phyloP scores from a whole-genome alignment of 2,113 vertebrate genomes.

The Promerops cafer region DNA sequence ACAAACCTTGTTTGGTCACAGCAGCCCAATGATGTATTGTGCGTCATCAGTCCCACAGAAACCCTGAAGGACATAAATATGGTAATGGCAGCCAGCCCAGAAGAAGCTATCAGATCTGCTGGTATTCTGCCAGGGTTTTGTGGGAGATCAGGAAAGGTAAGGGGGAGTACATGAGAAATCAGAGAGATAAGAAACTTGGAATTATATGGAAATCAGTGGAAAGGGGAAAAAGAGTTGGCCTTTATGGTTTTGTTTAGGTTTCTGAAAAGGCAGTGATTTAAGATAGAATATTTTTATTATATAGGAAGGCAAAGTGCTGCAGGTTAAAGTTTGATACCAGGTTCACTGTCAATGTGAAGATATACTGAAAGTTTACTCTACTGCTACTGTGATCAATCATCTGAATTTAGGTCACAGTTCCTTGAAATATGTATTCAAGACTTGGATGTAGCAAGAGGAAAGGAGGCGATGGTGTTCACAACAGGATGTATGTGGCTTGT shows the following conservation, averaged over 20 bases:
- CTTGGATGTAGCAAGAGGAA: not conserved
- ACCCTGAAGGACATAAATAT: conserved; percentile 25
- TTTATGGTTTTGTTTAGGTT: not conserved
- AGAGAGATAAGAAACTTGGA: not conserved
- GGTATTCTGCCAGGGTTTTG: conserved; percentile 8
- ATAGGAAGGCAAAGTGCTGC: conserved; percentile 6
- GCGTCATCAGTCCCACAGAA: conserved; percentile 36
- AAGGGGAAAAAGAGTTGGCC: not conserved
- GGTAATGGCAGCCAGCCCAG: conserved; percentile 40
- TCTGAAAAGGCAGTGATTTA: conserved; percentile 8
- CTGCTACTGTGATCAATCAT: not conserved
- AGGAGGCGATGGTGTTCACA: not conserved
- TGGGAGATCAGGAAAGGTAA: conserved; percentile 21
- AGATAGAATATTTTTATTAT: conserved; percentile 2
- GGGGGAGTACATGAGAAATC: not conserved
- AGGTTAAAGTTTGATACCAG: conserved; percentile 8
- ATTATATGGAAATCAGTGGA: not conserved
- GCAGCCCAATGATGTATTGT: conserved; percentile 7
- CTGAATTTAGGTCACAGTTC: not conserved
- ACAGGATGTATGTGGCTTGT: not conserved
- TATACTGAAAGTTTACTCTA: conserved; percentile 8
- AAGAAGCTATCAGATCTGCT: conserved; percentile 25
- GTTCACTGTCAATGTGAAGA: conserved; percentile 5
- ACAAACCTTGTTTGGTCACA: conserved; percentile 42
- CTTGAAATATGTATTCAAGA: conserved; percentile 11